A percentile compares a stretch with the other conserved stretches of the same genome.
phyloP scores from a whole-genome alignment of 2,797 vertebrate genomes.

The Sebastes kiyomatsui region DNA sequence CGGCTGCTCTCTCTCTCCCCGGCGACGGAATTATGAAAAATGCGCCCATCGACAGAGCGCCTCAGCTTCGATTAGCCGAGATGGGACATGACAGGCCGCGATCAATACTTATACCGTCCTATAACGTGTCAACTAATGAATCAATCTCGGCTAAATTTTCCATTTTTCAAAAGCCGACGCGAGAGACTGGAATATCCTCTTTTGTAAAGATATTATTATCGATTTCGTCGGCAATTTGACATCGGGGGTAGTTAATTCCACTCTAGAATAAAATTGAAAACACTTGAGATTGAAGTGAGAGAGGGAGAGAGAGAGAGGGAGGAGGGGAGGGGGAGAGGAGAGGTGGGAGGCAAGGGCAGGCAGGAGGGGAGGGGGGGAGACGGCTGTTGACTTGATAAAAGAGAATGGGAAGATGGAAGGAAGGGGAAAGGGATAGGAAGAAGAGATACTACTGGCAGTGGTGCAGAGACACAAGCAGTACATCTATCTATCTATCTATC shows the following conservation, averaged over 20 bases:
- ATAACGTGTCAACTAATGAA: slow-evolving; percentile 99
- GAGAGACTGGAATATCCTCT: slow-evolving; percentile 99
- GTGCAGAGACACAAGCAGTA: slow-evolving; percentile 57
- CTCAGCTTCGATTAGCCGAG: slow-evolving; percentile 99
- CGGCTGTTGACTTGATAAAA: slow-evolving; percentile 90
- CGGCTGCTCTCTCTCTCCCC: slow-evolving; percentile 83
- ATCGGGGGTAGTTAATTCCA: slow-evolving; percentile 99
- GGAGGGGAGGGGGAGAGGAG: slow-evolving; percentile 6
- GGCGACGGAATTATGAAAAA: slow-evolving; percentile 99
- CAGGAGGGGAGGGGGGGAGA: slow-evolving; percentile 82
- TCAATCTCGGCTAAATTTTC: slow-evolving; percentile 99
- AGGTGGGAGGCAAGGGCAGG: slow-evolving; percentile 75
- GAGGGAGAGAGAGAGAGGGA: slow-evolving; percentile 75
- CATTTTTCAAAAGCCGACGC: slow-evolving; percentile 99
- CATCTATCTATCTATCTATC: slow-evolving; percentile 68
- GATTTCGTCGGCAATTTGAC: slow-evolving; percentile 99
- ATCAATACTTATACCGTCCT: slow-evolving; percentile 99
- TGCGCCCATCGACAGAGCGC: slow-evolving; percentile 98
- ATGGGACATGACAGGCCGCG: slow-evolving; percentile 99
- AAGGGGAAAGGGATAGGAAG: slow-evolving; percentile 80
- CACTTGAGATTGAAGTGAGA: slow-evolving; percentile 97
- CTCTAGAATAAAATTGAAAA: slow-evolving; percentile 99
- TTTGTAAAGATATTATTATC: slow-evolving; percentile 99
- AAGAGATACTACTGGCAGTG: slow-evolving; percentile 72
- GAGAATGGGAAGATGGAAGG: slow-evolving; percentile 87